Evolutionary conservation across 1,140 invertebrate genomes (phyloP).

Genomic region (Notospermus geniculatus): DNA sequence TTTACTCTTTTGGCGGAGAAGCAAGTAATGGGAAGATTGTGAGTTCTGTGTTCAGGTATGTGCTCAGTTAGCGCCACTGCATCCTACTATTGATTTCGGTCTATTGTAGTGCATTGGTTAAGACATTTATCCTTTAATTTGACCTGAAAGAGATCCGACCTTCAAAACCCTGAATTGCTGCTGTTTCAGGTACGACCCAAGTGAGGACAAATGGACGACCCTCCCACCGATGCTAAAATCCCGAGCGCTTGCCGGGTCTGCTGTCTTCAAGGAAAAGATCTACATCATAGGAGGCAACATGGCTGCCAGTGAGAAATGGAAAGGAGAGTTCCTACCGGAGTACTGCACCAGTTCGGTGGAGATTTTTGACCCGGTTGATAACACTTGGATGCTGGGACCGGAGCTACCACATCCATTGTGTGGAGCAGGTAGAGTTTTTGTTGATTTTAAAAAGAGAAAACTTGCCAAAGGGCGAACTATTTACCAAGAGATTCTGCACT

Average conservation of each 20-base stretch:
- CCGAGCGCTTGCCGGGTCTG: slow-evolving; percentile 50
- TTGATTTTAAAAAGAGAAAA: neutral
- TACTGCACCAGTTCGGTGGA: slow-evolving; percentile 49
- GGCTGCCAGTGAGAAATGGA: slow-evolving; percentile 49
- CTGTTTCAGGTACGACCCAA: slow-evolving; percentile 60
- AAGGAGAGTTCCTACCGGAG: slow-evolving; percentile 49
- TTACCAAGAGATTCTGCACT: too few relatives aligned
- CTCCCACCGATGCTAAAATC: slow-evolving; percentile 59
- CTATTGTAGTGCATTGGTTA: too few relatives aligned
- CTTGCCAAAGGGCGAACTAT: too few relatives aligned
- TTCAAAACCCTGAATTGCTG: too few relatives aligned
- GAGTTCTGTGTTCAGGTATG: slow-evolving; percentile 39
- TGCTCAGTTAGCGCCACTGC: neutral
- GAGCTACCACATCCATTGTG: slow-evolving; percentile 51
- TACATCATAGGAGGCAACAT: slow-evolving; percentile 48
- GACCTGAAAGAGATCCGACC: too few relatives aligned
- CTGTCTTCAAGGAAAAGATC: slow-evolving; percentile 48
- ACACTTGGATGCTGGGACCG: slow-evolving; percentile 45
- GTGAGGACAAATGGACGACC: slow-evolving; percentile 60
- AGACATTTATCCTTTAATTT: too few relatives aligned
- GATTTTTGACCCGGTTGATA: slow-evolving; percentile 42
- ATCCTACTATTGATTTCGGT: too few relatives aligned
- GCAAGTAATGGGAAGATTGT: slow-evolving; percentile 29
- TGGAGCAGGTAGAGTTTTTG: slow-evolving; percentile 40
- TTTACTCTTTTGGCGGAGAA: slow-evolving; percentile 51